Evolutionary conservation across 1,140 invertebrate genomes (phyloP).

Genomic region (Scaptomyza pallida): DNA sequence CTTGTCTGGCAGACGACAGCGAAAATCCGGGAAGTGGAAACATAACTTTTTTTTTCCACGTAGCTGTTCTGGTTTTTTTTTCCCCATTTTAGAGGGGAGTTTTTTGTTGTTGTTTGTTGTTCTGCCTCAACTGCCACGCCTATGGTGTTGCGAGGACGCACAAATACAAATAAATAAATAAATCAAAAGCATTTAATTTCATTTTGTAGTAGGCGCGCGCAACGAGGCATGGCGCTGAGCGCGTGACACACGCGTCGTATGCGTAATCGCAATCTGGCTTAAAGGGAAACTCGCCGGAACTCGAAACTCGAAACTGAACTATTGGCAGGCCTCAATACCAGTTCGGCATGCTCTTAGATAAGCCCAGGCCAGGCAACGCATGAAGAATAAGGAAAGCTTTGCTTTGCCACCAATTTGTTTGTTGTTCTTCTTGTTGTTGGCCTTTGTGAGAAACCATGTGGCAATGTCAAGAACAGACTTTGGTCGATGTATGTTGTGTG

Average conservation of each 20-base stretch:
- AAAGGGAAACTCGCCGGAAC: neutral
- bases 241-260: constrained; percentile 65
- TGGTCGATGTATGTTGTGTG: neutral
- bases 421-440: constrained; percentile 53
- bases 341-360: constrained; percentile 17
- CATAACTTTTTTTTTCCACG: constrained; percentile 19
- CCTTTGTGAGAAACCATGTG: constrained; percentile 31
- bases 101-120: neutral
- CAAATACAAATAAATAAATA: constrained; percentile 71
- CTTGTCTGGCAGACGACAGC: constrained; percentile 19
- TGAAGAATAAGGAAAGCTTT: constrained; percentile 12
- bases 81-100: constrained; percentile 6
- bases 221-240: constrained; percentile 34
- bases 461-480: constrained; percentile 37
- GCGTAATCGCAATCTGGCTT: constrained; percentile 53
- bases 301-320: constrained; percentile 19
- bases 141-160: constrained; percentile 19
- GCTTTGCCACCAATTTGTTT: constrained; percentile 72
- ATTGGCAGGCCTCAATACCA: constrained; percentile 25
- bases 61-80: constrained; percentile 25
- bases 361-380: constrained; percentile 2
- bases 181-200: constrained; percentile 77
- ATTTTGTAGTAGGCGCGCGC: constrained; percentile 45
- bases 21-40: no score
- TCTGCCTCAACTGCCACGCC: constrained; percentile 18